phyloP scores from a whole-genome alignment of 2,888 invertebrate species.

The Protodeltote pygarga region DNA sequence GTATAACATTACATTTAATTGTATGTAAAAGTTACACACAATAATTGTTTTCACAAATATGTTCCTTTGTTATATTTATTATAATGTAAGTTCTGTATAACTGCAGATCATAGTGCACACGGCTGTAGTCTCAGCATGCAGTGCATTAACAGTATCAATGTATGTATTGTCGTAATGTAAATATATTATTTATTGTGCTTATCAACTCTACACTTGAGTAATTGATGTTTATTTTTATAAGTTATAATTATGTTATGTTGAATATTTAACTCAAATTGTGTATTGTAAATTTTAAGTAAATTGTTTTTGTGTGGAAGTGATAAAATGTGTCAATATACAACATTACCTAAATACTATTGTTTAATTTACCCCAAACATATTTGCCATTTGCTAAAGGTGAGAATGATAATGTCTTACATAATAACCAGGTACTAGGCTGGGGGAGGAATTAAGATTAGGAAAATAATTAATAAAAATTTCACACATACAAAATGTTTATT shows the following conservation, averaged over 20 bases:
- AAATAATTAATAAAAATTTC: constrained; percentile 77
- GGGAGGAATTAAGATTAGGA: constrained; percentile 53
- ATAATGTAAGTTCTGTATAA: constrained; percentile 7
- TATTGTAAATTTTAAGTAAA: constrained; percentile 82
- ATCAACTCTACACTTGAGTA: constrained; percentile 55
- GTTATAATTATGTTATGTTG: constrained; percentile 80
- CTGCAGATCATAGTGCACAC: constrained; percentile 23
- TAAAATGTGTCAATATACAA: constrained; percentile 84
- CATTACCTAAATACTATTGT: constrained; percentile 74
- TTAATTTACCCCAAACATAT: constrained; percentile 51
- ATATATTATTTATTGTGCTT: constrained; percentile 50
- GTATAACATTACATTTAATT: constrained; percentile 35
- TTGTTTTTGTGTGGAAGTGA: constrained; percentile 84
- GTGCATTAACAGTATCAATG: constrained; percentile 27
- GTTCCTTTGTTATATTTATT: constrained; percentile 42
- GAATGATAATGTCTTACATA: neutral
- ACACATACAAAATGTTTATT: constrained; percentile 87
- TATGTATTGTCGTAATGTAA: constrained; percentile 36
- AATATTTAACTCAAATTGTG: constrained; percentile 76
- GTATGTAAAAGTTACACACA: constrained; percentile 24
- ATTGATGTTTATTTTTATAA: constrained; percentile 74
- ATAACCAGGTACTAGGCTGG: constrained; percentile 19
- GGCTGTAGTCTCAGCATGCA: constrained; percentile 9
- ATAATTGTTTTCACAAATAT: constrained; percentile 19
- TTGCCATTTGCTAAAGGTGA: neutral